Base-by-base conservation (phyloP, 1,140 invertebrate species). In the Trypoxylus dichotomus region DNA sequence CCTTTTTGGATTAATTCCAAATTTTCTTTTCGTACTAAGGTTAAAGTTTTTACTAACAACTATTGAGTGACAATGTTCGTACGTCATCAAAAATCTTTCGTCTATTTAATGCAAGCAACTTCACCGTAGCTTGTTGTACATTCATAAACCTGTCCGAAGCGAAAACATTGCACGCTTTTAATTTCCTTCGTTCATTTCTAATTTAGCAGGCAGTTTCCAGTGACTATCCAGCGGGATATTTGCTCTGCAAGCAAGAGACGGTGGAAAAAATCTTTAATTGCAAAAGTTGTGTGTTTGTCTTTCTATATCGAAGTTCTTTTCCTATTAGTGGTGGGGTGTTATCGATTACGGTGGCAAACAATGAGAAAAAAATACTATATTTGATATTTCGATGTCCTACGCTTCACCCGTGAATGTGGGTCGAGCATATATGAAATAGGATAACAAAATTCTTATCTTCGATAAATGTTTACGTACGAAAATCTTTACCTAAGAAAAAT, bases 211-310 rank as follows among this genome's bases (percentile, higher is more conserved):
- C 60, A 68, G 60, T 68, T 68, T 68, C 60, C 60, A 5, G 24
- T 29, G 60, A 68, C 3, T 29, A 24, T 68, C 60, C 60, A 2
- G 10, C 60, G 60, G 21, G 60, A 68, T 68, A 68, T 68, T 68
- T 68, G 60, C 21, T 68, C 60, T 13, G 60, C 60, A 29, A 68
- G 27, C 60, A 68, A 25, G 60, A 29, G 19, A 68, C 60, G 24
- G 60, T 29, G 27, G 60, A 68, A 68, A 68, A 68, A 68, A 68
- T 68, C 60, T 68, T 68, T 68, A 68, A 68, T 68, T 68, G 60
- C 60, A 29, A 68, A n/a, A 68, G 60, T 68, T 68, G 60, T 68
- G 11, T 54, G 60, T 27, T 68, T 68, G 60, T 68, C 60, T 68
- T 68, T 68, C 60, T 68, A 68, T 68, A 68, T 68, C 60, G 27